Base-by-base conservation (phyloP, 2,113 vertebrate species). In the Ochotona curzoniae region DNA sequence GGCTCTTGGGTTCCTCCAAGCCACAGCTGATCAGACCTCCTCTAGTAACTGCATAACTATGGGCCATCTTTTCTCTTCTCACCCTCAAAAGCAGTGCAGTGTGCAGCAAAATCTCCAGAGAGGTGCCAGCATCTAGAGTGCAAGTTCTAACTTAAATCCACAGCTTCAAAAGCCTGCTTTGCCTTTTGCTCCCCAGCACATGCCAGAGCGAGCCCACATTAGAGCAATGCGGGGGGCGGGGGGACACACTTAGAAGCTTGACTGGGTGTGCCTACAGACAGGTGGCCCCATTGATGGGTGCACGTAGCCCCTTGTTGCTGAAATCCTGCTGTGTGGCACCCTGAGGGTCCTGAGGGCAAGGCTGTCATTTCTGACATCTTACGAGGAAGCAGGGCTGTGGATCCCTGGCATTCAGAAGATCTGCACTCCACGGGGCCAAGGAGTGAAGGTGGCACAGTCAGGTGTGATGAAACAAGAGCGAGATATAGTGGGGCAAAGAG, bases 11-110 rank as follows among this genome's bases (percentile, higher is more conserved):
- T 87, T 79, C n/a, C 47, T 93, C 75, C 69, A 66, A 83, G 71
- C 54, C 85, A 83, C 75, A 67, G 60, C 75, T 90, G 64, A 90
- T 26, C 12, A 23, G 54, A 61, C 5, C 63, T 78, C 87, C 90
- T 89, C 30, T 60, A 69, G 26, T 18, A 32, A 69, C 88, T 80
- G 6, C 76, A 30, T 89, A 87, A 92, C 83, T 73, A 64, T 1
- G 26, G 17, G 32, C 28, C 57, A 1, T 49, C 35, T 32, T 89
- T 93, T 18, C 60, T 73, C 84, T 80, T 91, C 79, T 92, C 73
- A 76, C 54, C 87, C 85, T 83, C 26, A 75, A 90, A 89, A 73
- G 54, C 63, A 92, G 49, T 18, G 74, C 47, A 14, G 0, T 38
- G 2, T 66, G 21, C 11, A 66, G 60, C 66, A 81, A 54, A 47